phyloP scores from a whole-genome alignment of 2,113 vertebrate genomes.

The Mus musculus region GRCm39 chr2:66979001-66979500 shows the following conservation, averaged over 20 bases:
- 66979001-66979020: too few relatives aligned
- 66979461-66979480: too few relatives aligned
- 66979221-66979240: background rate
- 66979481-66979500: too few relatives aligned
- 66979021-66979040: background rate
- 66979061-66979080: background rate
- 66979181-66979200: background rate
- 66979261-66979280: background rate
- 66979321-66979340: background rate
- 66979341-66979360: slow-evolving; percentile 21
- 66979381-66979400: background rate
- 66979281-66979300: background rate
- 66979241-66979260: background rate
- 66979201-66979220: background rate
- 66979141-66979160: background rate
- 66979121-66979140: background rate
- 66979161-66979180: background rate
- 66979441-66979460: too few relatives aligned
- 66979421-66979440: too few relatives aligned
- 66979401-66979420: too few relatives aligned
- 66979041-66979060: background rate
- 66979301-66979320: background rate
- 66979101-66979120: background rate
- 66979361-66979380: background rate
- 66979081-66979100: background rate